Conservation (phyloP, 2,888 invertebrate genomes). For the Coleophora flavipennella region DNA sequence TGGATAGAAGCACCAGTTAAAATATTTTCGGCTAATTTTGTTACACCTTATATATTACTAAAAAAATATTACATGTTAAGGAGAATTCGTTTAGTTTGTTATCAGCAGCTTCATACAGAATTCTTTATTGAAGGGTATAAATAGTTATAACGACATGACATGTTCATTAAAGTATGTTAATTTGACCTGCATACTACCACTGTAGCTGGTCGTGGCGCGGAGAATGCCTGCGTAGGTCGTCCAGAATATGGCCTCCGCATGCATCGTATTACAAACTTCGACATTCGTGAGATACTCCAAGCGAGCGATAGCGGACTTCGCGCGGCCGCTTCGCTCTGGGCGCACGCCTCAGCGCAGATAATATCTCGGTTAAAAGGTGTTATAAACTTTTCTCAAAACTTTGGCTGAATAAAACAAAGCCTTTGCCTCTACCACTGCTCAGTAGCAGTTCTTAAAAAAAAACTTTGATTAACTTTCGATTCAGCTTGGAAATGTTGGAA, state of each 20-base stretch:
- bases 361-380: conserved; percentile 32
- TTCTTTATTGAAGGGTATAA: no score
- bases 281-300: conserved; percentile 40
- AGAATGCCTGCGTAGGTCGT: conserved; percentile 6
- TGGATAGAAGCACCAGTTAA: no score
- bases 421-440: background rate
- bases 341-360: conserved; percentile 45
- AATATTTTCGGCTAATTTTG: no score
- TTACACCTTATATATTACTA: no score
- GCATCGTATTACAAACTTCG: conserved; percentile 52
- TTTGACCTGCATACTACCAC: no score
- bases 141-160: no score
- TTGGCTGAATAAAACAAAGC: background rate
- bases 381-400: conserved; percentile 5
- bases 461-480: conserved; percentile 1
- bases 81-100: no score
- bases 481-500: conserved; percentile 7
- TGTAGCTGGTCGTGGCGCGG: no score
- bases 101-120: no score
- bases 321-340: conserved; percentile 42
- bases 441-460: conserved; percentile 1
- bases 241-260: conserved; percentile 24
- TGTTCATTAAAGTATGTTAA: no score
- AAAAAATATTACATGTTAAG: no score
- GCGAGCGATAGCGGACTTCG: conserved; percentile 39